Evolutionary conservation across 2,888 invertebrate species (phyloP).

Genomic region (Drosophila trichaetosa): DNA sequence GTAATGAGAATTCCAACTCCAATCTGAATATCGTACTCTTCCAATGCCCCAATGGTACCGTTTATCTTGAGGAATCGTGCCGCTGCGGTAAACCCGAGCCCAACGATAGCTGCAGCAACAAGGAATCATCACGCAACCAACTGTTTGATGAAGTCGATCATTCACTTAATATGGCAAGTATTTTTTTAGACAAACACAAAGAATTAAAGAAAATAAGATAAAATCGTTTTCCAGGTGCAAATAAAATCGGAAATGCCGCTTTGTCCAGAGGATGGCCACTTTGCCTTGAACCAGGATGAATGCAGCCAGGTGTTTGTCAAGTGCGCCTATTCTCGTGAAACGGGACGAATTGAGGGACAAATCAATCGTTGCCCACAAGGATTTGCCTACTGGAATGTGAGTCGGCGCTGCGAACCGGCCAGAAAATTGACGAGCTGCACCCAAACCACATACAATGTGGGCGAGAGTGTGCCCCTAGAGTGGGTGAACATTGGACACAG

Average conservation of each 20-base stretch:
- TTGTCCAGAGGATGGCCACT: conserved; percentile 90
- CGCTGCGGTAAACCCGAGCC: conserved; percentile 89
- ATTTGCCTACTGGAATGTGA: conserved; percentile 91
- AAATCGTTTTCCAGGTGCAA: conserved; percentile 86
- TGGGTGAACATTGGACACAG: conserved; percentile 84
- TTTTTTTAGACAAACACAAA: neutral
- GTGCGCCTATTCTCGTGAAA: conserved; percentile 86
- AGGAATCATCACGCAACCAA: conserved; percentile 53
- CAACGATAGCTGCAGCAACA: conserved; percentile 83
- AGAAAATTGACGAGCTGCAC: conserved; percentile 88
- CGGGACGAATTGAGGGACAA: conserved; percentile 88
- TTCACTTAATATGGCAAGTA: conserved; percentile 76
- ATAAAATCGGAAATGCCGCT: conserved; percentile 86
- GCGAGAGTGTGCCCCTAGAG: conserved; percentile 82
- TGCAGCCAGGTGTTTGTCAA: conserved; percentile 91
- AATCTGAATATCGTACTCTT: conserved; percentile 91
- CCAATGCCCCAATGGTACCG: conserved; percentile 91
- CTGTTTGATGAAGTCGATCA: conserved; percentile 71
- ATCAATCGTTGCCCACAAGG: conserved; percentile 92
- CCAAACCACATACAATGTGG: conserved; percentile 66
- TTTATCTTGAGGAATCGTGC: conserved; percentile 90
- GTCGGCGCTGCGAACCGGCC: conserved; percentile 90
- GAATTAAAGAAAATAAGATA: neutral
- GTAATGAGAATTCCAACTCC: conserved; percentile 88
- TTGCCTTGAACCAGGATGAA: conserved; percentile 88